Percentiles rank a stretch among this genome's conserved stretches.
Conservation (phyloP, 2,888 invertebrate species). For the Macrophya annulata region DNA sequence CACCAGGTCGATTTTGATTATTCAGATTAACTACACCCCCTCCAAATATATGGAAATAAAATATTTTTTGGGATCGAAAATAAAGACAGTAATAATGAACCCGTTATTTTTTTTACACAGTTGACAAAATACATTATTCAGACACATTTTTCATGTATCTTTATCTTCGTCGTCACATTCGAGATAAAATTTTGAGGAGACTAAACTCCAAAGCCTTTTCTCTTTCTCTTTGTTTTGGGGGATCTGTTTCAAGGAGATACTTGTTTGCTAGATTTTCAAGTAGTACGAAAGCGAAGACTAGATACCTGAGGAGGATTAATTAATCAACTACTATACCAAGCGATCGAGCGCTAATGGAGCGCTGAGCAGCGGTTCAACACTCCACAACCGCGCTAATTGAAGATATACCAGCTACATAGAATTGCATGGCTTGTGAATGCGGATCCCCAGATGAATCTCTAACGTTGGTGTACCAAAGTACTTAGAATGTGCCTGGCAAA, state of each 20-base stretch:
- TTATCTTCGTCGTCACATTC: no score
- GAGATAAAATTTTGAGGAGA: no score
- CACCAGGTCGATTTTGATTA: constrained; percentile 22
- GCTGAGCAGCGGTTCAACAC: constrained; percentile 44
- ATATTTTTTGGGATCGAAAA: background rate
- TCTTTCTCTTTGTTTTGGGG: no score
- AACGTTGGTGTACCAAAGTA: background rate
- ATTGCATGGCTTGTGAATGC: background rate
- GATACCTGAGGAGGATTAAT: constrained; percentile 40
- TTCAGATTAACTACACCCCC: background rate
- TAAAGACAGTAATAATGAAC: background rate
- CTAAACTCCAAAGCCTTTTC: background rate
- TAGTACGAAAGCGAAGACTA: background rate
- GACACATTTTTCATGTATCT: background rate
- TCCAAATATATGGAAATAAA: background rate
- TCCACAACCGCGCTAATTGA: constrained; percentile 38
- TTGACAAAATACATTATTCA: background rate
- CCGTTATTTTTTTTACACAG: no score
- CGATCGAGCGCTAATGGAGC: constrained; percentile 49
- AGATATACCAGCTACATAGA: constrained; percentile 6
- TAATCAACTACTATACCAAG: constrained; percentile 31
- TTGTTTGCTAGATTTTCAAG: background rate
- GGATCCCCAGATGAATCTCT: background rate
- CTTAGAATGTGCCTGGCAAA: background rate
- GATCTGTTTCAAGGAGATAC: no score